Percentiles rank a stretch among this genome's conserved stretches.
Evolutionary conservation across 1,140 invertebrate species (phyloP).

Genomic region (Musca vetustissima): DNA sequence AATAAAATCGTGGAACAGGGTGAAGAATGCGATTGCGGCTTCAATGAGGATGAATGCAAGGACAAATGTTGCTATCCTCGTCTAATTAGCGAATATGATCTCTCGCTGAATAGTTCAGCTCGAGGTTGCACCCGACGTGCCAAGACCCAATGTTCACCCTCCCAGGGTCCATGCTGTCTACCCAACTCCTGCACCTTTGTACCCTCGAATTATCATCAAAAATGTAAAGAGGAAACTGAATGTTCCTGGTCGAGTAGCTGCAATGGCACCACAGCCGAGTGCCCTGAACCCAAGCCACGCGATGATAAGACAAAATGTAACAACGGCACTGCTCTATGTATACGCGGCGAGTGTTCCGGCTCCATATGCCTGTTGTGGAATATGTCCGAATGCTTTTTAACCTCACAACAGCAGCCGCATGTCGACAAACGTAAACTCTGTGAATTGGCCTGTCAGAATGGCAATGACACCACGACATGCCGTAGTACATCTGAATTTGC

Average conservation of each 20-base stretch:
- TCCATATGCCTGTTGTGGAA: conserved; percentile 95
- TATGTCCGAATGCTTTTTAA: conserved; percentile 95
- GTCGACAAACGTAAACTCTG: conserved; percentile 83
- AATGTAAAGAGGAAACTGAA: conserved; percentile 84
- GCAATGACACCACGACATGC: conserved; percentile 75
- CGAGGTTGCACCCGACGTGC: conserved; percentile 77
- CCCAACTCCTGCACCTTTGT: conserved; percentile 82
- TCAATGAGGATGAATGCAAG: conserved; percentile 88
- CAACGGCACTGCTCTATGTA: conserved; percentile 84
- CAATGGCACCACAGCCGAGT: conserved; percentile 81
- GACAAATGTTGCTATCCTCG: conserved; percentile 94
- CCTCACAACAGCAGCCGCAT: conserved; percentile 77
- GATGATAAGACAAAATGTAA: conserved; percentile 84
- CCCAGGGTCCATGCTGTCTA: conserved; percentile 94
- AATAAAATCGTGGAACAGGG: conserved; percentile 98
- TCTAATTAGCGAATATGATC: conserved; percentile 70
- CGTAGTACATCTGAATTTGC: conserved; percentile 85
- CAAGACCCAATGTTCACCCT: conserved; percentile 89
- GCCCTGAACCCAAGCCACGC: conserved; percentile 77
- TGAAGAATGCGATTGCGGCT: conserved; percentile 99
- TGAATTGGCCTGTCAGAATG: conserved; percentile 93
- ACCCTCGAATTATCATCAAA: conserved; percentile 61
- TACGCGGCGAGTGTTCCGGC: conserved; percentile 89
- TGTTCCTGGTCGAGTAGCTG: conserved; percentile 85
- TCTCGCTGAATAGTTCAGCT: conserved; percentile 69